phyloP scores from a whole-genome alignment of 1,140 invertebrate species.

The Diorhabda elongata region DNA sequence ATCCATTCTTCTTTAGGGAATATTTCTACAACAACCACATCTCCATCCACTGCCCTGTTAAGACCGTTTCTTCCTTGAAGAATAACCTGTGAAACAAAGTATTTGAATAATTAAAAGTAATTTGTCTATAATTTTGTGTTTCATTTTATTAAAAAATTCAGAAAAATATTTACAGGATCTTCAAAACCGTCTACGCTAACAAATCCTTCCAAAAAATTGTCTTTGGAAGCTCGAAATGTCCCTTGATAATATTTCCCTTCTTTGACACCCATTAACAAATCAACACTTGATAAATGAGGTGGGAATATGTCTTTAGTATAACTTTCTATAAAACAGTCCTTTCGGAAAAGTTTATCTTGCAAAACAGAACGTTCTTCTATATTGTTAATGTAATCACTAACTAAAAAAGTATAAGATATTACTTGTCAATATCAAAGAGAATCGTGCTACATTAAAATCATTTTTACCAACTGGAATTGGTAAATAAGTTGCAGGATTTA shows the following conservation, averaged over 20 bases:
- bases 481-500: too few species aligned
- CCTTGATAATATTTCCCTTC: constrained; percentile 78
- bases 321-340: constrained; percentile 59
- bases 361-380: constrained; percentile 56
- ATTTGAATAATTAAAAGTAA: neutral
- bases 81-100: constrained; percentile 61
- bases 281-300: constrained; percentile 73
- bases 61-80: constrained; percentile 83
- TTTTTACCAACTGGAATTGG: too few species aligned
- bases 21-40: constrained; percentile 88
- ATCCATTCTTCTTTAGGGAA: constrained; percentile 89
- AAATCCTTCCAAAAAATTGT: constrained; percentile 94
- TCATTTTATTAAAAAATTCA: neutral
- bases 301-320: constrained; percentile 71
- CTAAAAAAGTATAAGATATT: constrained; percentile 27
- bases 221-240: constrained; percentile 75
- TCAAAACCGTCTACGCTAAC: constrained; percentile 76
- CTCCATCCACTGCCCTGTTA: constrained; percentile 95
- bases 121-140: neutral
- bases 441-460: too few species aligned
- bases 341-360: constrained; percentile 74
- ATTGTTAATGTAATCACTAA: constrained; percentile 40
- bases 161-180: constrained; percentile 59
- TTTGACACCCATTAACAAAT: constrained; percentile 77
- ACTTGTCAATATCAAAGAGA: too few species aligned